Evolutionary conservation across 2,797 vertebrate genomes (phyloP).

Genomic region (Pitangus sulphuratus): DNA sequence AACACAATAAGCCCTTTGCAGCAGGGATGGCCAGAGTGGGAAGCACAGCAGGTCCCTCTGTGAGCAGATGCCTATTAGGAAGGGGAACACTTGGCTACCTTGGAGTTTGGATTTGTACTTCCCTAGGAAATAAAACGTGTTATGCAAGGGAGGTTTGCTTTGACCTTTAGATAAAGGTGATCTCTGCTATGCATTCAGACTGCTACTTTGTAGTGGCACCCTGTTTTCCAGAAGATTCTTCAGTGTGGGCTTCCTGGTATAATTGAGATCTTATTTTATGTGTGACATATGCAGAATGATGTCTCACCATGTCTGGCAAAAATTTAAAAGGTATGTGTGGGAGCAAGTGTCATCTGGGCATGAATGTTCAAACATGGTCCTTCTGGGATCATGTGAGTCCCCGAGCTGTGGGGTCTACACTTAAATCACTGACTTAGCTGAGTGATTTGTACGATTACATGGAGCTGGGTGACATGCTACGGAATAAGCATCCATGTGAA

Average conservation of each 20-base stretch:
- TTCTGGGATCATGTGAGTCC: neutral
- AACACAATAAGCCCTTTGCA: neutral
- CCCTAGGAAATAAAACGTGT: neutral
- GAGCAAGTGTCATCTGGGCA: neutral
- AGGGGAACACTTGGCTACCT: neutral
- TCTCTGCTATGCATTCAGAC: neutral
- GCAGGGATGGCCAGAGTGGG: neutral
- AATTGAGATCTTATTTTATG: neutral
- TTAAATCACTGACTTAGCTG: neutral
- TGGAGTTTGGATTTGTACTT: neutral
- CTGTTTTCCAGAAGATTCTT: neutral
- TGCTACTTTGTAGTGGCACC: neutral
- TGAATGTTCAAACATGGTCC: neutral
- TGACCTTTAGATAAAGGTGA: constrained; percentile 14
- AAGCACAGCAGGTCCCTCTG: fast-evolving
- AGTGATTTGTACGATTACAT: neutral
- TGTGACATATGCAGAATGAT: neutral
- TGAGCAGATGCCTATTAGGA: neutral
- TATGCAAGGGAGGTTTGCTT: neutral
- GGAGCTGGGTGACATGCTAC: neutral
- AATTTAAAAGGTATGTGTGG: neutral
- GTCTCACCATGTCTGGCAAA: neutral
- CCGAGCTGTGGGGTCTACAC: neutral
- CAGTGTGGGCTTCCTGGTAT: neutral
- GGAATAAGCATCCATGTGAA: neutral